These are phyloP conservation scores for Suillia variegata DNA, from an alignment of 2,888 invertebrate species.

Conservation along the genomic window DNA sequence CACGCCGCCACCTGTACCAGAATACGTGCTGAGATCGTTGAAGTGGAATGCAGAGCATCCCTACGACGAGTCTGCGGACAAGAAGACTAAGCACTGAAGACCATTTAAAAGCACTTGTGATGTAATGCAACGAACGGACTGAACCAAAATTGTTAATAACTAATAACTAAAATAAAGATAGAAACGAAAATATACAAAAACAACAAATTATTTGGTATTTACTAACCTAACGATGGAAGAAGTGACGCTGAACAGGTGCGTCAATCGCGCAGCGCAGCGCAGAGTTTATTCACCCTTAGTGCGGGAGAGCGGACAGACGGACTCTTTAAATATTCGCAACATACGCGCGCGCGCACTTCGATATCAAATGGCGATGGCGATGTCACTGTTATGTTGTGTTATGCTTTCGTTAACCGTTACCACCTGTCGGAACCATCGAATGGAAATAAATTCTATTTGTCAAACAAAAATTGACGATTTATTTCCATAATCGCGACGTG, in stretches of 20 bases:
- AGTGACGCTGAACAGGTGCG: no score
- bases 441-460: constrained; percentile 19
- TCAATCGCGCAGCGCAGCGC: background rate
- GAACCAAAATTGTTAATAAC: background rate
- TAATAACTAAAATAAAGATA: no score
- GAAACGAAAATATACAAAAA: no score
- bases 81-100: constrained; percentile 23
- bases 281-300: constrained; percentile 30
- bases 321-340: constrained; percentile 36
- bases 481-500: constrained; percentile 49
- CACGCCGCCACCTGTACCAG: constrained; percentile 62
- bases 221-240: no score
- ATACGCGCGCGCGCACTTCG: constrained; percentile 32
- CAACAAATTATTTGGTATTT: no score
- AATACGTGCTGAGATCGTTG: constrained; percentile 65
- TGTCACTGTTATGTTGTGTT: no score
- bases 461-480: constrained; percentile 29
- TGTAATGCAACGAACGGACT: background rate
- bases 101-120: background rate
- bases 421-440: constrained; percentile 20
- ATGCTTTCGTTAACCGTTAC: constrained; percentile 43
- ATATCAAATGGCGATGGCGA: constrained; percentile 20
- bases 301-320: background rate
- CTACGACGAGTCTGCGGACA: constrained; percentile 32
- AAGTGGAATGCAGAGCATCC: constrained; percentile 62